Conservation (phyloP, 1,140 invertebrate species). For the Lepidurus couesii region DNA sequence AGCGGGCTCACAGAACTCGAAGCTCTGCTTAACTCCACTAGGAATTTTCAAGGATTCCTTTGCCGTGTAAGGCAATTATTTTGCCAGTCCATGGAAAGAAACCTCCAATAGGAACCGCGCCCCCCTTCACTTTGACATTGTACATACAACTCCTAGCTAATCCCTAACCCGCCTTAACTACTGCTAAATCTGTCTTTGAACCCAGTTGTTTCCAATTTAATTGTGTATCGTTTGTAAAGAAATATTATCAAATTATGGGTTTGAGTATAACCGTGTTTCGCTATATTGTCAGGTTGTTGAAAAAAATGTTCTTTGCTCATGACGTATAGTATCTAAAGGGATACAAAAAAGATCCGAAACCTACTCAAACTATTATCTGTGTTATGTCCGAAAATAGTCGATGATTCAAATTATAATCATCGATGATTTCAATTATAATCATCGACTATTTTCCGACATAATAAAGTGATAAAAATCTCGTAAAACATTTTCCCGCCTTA, state of each 20-base stretch:
- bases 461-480: no score
- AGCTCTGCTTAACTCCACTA: background rate
- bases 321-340: no score
- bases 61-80: background rate
- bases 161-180: no score
- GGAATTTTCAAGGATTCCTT: background rate
- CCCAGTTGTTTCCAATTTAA: no score
- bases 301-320: background rate
- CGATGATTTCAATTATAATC: no score
- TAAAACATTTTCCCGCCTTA: no score
- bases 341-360: no score
- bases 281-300: background rate
- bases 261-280: background rate
- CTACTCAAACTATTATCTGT: no score
- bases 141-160: background rate
- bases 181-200: no score
- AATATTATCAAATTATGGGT: background rate
- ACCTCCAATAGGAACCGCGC: background rate
- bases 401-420: no score
- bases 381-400: no score
- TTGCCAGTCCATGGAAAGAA: background rate
- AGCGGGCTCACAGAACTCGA: background rate
- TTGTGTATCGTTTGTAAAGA: constrained; percentile 1
- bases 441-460: no score
- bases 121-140: background rate